These are phyloP conservation scores for Leucophora obtusa DNA, from an alignment of 2,888 invertebrate species.

Conservation along the genomic window DNA sequence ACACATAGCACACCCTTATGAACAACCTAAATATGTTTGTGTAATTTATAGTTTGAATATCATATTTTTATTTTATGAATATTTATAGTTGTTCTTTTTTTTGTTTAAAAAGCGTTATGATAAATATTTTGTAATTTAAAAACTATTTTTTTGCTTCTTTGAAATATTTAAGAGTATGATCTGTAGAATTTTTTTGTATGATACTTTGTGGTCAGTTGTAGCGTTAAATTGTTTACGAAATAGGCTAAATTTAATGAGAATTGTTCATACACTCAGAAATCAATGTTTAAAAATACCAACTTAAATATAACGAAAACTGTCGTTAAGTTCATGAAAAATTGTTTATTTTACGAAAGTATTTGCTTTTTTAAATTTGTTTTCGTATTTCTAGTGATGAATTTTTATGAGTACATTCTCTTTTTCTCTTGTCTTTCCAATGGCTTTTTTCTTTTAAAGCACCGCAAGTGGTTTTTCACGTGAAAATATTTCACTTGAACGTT, in stretches of 20 bases:
- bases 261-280: neutral
- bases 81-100: slow-evolving; percentile 35
- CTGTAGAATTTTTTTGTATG: slow-evolving; percentile 21
- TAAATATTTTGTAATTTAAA: slow-evolving; percentile 5
- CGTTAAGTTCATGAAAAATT: too few species aligned
- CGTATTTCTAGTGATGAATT: too few species aligned
- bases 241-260: neutral
- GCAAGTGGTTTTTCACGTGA: too few species aligned
- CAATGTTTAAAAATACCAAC: too few species aligned
- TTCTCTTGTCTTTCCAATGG: slow-evolving; percentile 18
- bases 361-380: too few species aligned
- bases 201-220: slow-evolving; percentile 21
- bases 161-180: neutral
- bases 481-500: too few species aligned
- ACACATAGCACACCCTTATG: neutral
- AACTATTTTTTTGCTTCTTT: neutral
- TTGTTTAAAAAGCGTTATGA: slow-evolving; percentile 39
- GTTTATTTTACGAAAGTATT: too few species aligned
- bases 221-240: slow-evolving; percentile 1
- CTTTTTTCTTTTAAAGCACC: slow-evolving; percentile 12
- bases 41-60: slow-evolving; percentile 37
- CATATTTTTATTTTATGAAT: slow-evolving; percentile 1
- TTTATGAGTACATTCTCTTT: neutral
- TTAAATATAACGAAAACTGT: too few species aligned
- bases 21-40: slow-evolving; percentile 50